Conservation (phyloP, 2,113 vertebrate genomes). For the Cebus imitator region DNA sequence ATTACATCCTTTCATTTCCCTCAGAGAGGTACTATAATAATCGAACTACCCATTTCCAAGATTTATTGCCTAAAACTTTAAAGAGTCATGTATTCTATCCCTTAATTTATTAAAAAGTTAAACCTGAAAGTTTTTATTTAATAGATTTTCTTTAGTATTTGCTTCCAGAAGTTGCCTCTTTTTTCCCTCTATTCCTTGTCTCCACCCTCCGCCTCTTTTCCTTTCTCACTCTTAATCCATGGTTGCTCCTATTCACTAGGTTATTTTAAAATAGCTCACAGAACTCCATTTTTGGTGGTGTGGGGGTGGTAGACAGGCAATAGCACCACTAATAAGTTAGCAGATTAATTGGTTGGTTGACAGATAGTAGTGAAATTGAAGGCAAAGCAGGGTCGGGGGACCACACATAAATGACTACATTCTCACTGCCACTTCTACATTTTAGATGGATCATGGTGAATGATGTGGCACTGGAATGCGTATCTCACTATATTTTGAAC, state of each 20-base stretch:
- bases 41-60: background rate
- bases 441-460: background rate
- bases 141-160: background rate
- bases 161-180: background rate
- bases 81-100: background rate
- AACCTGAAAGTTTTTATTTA: background rate
- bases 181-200: background rate
- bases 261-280: background rate
- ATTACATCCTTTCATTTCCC: background rate
- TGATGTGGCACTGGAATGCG: fast-evolving
- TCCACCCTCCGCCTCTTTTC: background rate
- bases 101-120: background rate
- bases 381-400: background rate
- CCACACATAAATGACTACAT: too few species aligned
- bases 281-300: background rate
- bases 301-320: background rate
- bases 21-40: background rate
- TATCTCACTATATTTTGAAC: background rate
- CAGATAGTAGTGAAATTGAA: background rate
- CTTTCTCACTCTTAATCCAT: background rate
- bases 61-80: background rate
- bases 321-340: background rate
- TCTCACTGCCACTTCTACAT: background rate
- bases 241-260: background rate
- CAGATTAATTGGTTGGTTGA: background rate